phyloP scores from a whole-genome alignment of 2,113 vertebrate genomes.

The Erpornis zantholeuca region DNA sequence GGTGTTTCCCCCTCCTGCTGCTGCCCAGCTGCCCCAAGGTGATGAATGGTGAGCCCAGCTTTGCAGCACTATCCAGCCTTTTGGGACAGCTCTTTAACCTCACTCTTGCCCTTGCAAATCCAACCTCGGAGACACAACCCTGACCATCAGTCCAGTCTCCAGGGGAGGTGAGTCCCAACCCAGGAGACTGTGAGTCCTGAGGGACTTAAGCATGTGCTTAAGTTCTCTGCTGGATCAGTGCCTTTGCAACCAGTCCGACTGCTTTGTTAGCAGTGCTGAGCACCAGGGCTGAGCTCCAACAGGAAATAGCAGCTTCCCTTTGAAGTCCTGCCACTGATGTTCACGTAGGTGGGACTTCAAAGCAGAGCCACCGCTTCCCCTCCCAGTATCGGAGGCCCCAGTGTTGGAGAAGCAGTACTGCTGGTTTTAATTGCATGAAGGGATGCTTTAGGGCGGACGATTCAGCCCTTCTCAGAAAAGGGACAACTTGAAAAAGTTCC shows the following conservation, averaged over 20 bases:
- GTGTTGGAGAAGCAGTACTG: constrained; percentile 57
- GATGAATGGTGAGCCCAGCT: background rate
- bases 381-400: constrained; percentile 55
- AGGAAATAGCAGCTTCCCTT: constrained; percentile 66
- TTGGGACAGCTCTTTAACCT: background rate
- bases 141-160: background rate
- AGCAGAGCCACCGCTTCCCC: constrained; percentile 54
- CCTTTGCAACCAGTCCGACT: constrained; percentile 48
- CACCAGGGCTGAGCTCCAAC: constrained; percentile 56
- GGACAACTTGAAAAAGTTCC: constrained; percentile 28
- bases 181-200: constrained; percentile 11
- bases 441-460: constrained; percentile 48
- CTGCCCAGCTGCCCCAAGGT: background rate
- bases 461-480: constrained; percentile 51
- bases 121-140: background rate
- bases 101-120: background rate
- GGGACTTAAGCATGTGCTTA: constrained; percentile 57
- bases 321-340: constrained; percentile 70
- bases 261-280: constrained; percentile 65
- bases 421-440: constrained; percentile 65
- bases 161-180: background rate
- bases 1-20: background rate
- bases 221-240: constrained; percentile 55
- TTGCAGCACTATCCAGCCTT: background rate
- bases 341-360: constrained; percentile 71